phyloP scores from a whole-genome alignment of 2,797 vertebrate genomes.

The Parauchenoglanis ngamensis region DNA sequence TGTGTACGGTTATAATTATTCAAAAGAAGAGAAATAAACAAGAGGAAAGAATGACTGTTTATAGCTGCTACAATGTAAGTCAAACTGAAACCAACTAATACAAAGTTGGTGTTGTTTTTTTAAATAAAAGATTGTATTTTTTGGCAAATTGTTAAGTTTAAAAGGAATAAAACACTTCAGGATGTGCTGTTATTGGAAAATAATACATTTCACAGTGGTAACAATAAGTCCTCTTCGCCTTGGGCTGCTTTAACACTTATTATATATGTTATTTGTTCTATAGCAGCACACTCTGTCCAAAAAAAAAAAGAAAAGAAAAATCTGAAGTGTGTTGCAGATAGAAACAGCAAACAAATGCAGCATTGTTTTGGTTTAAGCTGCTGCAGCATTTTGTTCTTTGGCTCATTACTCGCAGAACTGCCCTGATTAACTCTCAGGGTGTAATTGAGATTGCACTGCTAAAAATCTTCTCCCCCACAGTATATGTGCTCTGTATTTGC shows the following conservation, averaged over 20 bases:
- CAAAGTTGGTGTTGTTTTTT: too few species aligned
- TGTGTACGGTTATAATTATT: too few species aligned
- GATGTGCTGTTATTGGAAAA: slow-evolving; percentile 6
- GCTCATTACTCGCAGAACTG: slow-evolving; percentile 33
- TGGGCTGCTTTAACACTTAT: neutral
- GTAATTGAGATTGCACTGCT: slow-evolving; percentile 36
- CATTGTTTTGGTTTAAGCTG: slow-evolving; percentile 14
- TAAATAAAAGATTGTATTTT: neutral
- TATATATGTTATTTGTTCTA: neutral
- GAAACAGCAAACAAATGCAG: slow-evolving; percentile 8
- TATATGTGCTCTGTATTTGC: slow-evolving; percentile 30
- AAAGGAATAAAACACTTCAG: slow-evolving; percentile 2
- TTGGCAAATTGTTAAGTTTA: neutral
- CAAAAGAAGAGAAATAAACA: neutral
- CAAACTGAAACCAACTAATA: too few species aligned
- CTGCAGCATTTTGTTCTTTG: slow-evolving; percentile 29
- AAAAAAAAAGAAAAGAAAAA: neutral
- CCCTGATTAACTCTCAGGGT: slow-evolving; percentile 37
- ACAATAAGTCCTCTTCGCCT: neutral
- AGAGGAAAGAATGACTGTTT: neutral
- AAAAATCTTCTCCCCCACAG: slow-evolving; percentile 27
- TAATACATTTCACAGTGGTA: neutral
- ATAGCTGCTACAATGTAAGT: neutral
- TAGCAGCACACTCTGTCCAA: neutral
- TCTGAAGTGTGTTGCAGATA: neutral